Base-by-base conservation (phyloP, 2,888 invertebrate genomes). In the Zootermopsis nevadensis region DNA sequence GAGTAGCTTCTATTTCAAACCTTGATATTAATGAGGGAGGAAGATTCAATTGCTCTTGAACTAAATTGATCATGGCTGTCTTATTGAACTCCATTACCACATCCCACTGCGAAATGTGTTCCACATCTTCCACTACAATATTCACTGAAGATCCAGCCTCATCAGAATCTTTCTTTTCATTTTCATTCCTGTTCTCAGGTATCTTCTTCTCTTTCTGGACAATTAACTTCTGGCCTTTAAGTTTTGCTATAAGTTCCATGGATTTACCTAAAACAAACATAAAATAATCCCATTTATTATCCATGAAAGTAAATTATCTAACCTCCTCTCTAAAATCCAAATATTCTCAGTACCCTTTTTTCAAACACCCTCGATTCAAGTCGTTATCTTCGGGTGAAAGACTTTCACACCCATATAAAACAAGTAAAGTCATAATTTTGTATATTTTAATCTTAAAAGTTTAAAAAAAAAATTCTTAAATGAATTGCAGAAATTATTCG, bases 1-100 rank as follows among this genome's bases (percentile, higher is more conserved):
- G 83, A 10, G 84, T 83, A 31, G 84, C 84, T 80, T 85, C 86
- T 66, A 85, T 82, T 19, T 83, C 80, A 83, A 85, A 86, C 38
- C 81, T 84, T 19, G 82, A 81, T 48, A 77, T 55, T n/a, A 86
- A 83, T 15, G 82, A 42, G 10, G 80, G 76, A 12, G 86, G 86
- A 8, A 86, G 84, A 12, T 84, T 48, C 27, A 86, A 48, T 15
- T 38, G 30, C 42, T 72, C 42, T 30, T 42, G 15, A 22, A 82
- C 67, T 19, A 82, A 42, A 7, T 76, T 60, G 24, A 27, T 12
- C 4, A 82, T 30, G 30, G 35, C 38, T 12, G 31, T n/a, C n/a
- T 33, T 24, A 66, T 35, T 66, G 30, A 82, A 55, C 22, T 55
- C 42, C 8, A 38, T 55, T 66, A 82, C 15, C 27, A 77, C 72